Evolutionary conservation across 92 coral and sea anemone genomes (phyloP).

Genomic region (Muricea muricata): DNA sequence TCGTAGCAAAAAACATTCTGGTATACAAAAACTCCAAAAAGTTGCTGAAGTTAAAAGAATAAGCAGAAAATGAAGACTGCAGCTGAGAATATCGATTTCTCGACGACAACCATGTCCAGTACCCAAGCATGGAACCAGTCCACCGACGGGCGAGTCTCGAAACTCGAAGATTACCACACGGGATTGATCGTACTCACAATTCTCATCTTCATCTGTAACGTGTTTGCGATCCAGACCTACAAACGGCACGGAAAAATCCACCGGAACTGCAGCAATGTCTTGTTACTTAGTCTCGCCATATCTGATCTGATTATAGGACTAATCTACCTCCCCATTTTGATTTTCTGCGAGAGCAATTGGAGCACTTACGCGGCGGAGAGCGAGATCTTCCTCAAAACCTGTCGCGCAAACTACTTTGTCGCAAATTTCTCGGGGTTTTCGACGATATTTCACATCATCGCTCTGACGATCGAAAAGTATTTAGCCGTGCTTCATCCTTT

Average conservation of each 20-base stretch:
- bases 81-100: background rate
- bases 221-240: constrained; percentile 25
- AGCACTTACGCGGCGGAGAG: background rate
- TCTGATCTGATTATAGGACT: constrained; percentile 29
- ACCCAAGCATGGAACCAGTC: background rate
- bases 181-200: background rate
- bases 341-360: constrained; percentile 21
- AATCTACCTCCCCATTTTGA: background rate
- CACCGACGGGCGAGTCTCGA: background rate
- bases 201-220: background rate
- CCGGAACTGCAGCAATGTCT: constrained; percentile 27
- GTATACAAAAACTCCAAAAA: no score
- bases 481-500: constrained; percentile 24
- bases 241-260: constrained; percentile 14
- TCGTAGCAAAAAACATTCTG: no score
- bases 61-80: no score
- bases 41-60: no score
- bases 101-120: background rate
- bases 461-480: constrained; percentile 18
- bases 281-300: constrained; percentile 17
- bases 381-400: background rate
- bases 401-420: background rate
- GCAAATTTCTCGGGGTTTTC: constrained; percentile 15
- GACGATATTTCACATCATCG: constrained; percentile 19
- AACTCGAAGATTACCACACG: constrained; percentile 6